Evolutionary conservation across 2,888 invertebrate genomes (phyloP).

Genomic region (Bellardia bayeri): DNA sequence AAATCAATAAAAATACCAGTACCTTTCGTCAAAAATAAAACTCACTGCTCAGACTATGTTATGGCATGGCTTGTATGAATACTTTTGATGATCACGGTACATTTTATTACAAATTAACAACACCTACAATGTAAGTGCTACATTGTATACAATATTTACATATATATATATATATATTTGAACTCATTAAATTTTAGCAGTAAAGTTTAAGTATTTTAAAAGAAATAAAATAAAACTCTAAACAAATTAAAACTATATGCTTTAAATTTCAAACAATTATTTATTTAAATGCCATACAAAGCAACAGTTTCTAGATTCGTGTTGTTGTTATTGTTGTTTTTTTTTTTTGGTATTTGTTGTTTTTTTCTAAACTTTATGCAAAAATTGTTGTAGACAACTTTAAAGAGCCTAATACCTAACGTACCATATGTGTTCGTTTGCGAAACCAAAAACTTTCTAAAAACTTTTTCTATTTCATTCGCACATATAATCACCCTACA

Average conservation of each 20-base stretch:
- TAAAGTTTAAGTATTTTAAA: constrained; percentile 6
- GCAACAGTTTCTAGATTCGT: constrained; percentile 48
- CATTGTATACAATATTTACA: too few relatives aligned
- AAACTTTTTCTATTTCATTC: not conserved
- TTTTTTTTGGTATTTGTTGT: constrained; percentile 1
- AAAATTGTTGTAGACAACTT: constrained; percentile 38
- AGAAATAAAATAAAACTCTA: constrained; percentile 21
- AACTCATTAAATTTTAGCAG: constrained; percentile 7
- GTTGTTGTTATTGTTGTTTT: not conserved
- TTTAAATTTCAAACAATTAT: constrained; percentile 33
- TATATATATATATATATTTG: not conserved
- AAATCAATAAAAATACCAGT: too few relatives aligned
- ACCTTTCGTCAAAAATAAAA: too few relatives aligned
- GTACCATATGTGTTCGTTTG: constrained; percentile 66
- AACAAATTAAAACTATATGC: constrained; percentile 30
- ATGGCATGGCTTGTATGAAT: too few relatives aligned
- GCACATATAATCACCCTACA: constrained; percentile 8
- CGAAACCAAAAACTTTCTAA: constrained; percentile 40
- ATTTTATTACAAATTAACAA: too few relatives aligned
- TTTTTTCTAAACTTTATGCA: constrained; percentile 12
- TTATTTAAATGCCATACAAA: constrained; percentile 43
- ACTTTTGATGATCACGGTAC: too few relatives aligned
- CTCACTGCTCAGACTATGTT: too few relatives aligned
- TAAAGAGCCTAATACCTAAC: constrained; percentile 50
- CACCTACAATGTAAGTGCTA: too few relatives aligned